A percentile compares a stretch with the other conserved stretches of the same genome.
phyloP scores from a whole-genome alignment of 1,140 invertebrate genomes.

The Tetramorium parvispinum region DNA sequence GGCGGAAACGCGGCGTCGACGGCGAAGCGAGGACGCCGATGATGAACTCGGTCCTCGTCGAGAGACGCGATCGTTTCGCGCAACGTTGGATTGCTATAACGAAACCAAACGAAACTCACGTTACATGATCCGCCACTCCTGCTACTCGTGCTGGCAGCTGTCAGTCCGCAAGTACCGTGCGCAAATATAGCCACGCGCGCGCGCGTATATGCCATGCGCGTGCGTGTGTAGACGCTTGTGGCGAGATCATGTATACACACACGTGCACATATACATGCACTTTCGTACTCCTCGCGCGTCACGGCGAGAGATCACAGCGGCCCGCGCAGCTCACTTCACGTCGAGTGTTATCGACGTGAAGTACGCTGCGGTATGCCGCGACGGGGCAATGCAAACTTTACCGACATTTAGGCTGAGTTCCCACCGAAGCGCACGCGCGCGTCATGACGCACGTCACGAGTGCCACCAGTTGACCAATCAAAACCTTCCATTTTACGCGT shows the following conservation, averaged over 20 bases:
- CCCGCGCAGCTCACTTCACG: neutral
- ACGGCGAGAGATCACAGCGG: too few species aligned
- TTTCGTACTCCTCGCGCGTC: constrained; percentile 26
- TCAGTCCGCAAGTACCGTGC: constrained; percentile 63
- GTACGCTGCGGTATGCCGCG: neutral
- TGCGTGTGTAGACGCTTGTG: constrained; percentile 7
- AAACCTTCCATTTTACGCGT: too few species aligned
- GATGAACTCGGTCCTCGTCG: neutral
- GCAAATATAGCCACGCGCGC: constrained; percentile 53
- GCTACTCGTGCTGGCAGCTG: constrained; percentile 71
- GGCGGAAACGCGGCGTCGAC: constrained; percentile 22
- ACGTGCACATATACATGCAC: constrained; percentile 34
- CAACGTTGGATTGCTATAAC: neutral
- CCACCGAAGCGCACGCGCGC: too few species aligned
- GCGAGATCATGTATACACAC: neutral
- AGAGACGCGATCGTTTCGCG: neutral
- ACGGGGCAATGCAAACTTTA: neutral
- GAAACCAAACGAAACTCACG: constrained; percentile 67
- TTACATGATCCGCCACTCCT: constrained; percentile 81
- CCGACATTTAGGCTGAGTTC: neutral
- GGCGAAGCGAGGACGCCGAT: constrained; percentile 53
- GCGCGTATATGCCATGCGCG: constrained; percentile 25
- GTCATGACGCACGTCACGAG: too few species aligned
- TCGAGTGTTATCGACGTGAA: neutral
- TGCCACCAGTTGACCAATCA: too few species aligned